phyloP scores from a whole-genome alignment of 2,888 invertebrate genomes.

The Calephelis perditalis region DNA sequence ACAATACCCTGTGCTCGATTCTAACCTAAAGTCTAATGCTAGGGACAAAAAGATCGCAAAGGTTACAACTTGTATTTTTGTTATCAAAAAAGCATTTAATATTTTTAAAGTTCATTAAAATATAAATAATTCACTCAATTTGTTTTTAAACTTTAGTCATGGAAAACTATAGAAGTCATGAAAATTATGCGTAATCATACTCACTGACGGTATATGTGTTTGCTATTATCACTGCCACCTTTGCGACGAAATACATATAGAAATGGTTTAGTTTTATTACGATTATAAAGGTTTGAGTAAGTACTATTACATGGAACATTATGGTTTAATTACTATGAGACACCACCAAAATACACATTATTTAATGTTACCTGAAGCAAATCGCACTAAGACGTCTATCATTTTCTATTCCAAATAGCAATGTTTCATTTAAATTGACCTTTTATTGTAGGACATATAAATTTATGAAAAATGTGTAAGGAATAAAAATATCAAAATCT shows the following conservation, averaged over 20 bases:
- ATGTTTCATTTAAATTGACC: background rate
- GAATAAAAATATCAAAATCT: no score
- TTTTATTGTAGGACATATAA: no score
- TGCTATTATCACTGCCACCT: constrained; percentile 47
- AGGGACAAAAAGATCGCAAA: constrained; percentile 74
- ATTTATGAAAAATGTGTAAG: no score
- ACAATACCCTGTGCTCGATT: constrained; percentile 75
- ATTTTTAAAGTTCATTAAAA: background rate
- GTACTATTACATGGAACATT: constrained; percentile 71
- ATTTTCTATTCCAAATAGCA: background rate
- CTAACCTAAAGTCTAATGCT: constrained; percentile 73
- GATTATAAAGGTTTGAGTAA: constrained; percentile 70
- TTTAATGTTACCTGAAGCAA: constrained; percentile 47
- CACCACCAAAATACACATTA: constrained; percentile 54
- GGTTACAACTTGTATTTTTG: constrained; percentile 41
- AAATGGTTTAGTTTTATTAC: constrained; percentile 59
- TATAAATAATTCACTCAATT: background rate
- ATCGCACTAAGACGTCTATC: constrained; percentile 31
- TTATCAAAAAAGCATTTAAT: no score
- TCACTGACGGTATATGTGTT: no score
- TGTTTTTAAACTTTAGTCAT: background rate
- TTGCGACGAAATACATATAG: constrained; percentile 71
- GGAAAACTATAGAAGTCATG: no score
- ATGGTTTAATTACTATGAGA: constrained; percentile 53
- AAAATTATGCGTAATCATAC: no score